These are phyloP conservation scores for Andrena hattorfiana DNA, from an alignment of 2,888 invertebrate genomes.

Conservation along the genomic window DNA sequence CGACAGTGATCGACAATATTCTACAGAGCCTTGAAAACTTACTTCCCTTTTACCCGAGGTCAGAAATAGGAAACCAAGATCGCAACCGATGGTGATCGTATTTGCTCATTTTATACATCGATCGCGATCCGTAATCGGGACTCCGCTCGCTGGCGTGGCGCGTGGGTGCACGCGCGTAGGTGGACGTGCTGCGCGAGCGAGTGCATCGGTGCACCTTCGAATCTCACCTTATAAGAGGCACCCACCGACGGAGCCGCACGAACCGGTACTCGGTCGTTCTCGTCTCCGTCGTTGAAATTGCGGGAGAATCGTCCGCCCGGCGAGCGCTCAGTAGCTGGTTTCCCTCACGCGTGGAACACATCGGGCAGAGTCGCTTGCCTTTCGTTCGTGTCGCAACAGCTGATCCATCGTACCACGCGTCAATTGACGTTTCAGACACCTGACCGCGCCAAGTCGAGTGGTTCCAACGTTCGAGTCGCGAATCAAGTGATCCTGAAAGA, in stretches of 20 bases:
- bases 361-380: not conserved
- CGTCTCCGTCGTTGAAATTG: slow-evolving; percentile 26
- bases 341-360: slow-evolving; percentile 21
- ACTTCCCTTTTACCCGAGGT: not conserved
- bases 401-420: slow-evolving; percentile 41
- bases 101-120: not conserved
- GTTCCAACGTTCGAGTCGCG: not conserved
- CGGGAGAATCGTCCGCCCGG: slow-evolving; percentile 39
- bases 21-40: not conserved
- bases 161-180: slow-evolving; percentile 60
- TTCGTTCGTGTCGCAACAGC: slow-evolving; percentile 25
- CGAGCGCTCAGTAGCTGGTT: slow-evolving; percentile 47
- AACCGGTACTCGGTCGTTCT: slow-evolving; percentile 48
- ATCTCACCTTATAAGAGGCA: slow-evolving; percentile 66
- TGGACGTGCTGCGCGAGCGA: slow-evolving; percentile 37
- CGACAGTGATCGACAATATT: too few species aligned
- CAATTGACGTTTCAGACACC: slow-evolving; percentile 35
- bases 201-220: slow-evolving; percentile 40
- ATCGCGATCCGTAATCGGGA: slow-evolving; percentile 16
- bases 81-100: not conserved
- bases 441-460: not conserved
- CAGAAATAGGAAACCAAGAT: not conserved
- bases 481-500: not conserved
- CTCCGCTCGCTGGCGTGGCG: slow-evolving; percentile 2
- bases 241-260: slow-evolving; percentile 43